Evolutionary conservation across 1,140 invertebrate species (phyloP).

Genomic region (Drosophila lini): DNA sequence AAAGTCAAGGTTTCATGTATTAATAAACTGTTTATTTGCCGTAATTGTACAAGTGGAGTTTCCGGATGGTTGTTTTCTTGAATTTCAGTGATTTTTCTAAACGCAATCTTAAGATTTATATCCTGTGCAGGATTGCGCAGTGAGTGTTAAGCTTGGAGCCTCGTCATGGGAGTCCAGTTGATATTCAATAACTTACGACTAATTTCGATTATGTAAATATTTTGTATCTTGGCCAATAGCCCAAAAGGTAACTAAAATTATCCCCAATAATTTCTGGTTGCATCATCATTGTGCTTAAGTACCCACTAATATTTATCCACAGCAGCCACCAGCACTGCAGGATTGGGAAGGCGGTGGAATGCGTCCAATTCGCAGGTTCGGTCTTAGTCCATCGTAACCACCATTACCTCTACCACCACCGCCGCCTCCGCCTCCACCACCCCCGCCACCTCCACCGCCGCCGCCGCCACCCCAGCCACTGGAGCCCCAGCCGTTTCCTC

Average conservation of each 20-base stretch:
- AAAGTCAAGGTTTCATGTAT: neutral
- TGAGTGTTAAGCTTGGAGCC: neutral
- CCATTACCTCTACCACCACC: constrained; percentile 44
- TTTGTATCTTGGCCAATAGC: neutral
- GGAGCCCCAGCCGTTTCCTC: constrained; percentile 24
- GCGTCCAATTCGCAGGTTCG: constrained; percentile 65
- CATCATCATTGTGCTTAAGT: constrained; percentile 4
- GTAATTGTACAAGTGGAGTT: neutral
- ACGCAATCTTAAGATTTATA: too few relatives aligned
- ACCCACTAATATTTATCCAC: constrained; percentile 39
- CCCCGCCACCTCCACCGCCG: constrained; percentile 10
- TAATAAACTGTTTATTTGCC: constrained; percentile 3
- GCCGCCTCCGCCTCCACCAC: constrained; percentile 48
- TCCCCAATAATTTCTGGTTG: too few relatives aligned
- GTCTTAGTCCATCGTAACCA: constrained; percentile 53
- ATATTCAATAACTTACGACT: constrained; percentile 8
- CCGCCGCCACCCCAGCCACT: constrained; percentile 21
- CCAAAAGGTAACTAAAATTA: neutral
- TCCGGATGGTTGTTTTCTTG: too few relatives aligned
- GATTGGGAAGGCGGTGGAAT: constrained; percentile 48
- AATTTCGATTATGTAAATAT: constrained; percentile 5
- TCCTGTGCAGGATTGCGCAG: too few relatives aligned
- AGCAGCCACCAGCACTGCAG: constrained; percentile 54
- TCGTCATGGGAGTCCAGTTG: neutral
- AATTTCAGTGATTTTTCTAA: too few relatives aligned